A percentile compares a stretch with the other conserved stretches of the same genome.
These are phyloP conservation scores for Cherax destructor DNA, from an alignment of 1,140 invertebrate genomes.

Conservation along the genomic window DNA sequence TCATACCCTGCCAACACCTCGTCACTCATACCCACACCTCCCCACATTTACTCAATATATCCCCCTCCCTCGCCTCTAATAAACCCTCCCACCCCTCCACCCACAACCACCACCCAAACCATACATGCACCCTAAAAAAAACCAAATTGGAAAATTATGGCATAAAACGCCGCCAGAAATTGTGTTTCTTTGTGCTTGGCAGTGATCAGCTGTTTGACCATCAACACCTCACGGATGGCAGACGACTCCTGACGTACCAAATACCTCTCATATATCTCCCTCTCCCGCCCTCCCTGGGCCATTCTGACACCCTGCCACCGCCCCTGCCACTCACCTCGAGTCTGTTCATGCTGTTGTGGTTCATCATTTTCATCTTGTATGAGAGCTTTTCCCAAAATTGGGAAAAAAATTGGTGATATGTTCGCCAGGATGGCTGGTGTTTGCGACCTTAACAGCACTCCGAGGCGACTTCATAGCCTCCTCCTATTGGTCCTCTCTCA, in stretches of 20 bases:
- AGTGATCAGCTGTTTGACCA: conserved; percentile 56
- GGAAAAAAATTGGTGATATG: conserved; percentile 71
- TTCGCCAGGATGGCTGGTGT: conserved; percentile 68
- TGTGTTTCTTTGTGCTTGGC: conserved; percentile 33
- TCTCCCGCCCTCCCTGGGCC: neutral
- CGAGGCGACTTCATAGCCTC: neutral
- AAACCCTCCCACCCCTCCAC: too few relatives aligned
- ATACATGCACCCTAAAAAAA: too few relatives aligned
- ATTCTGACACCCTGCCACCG: too few relatives aligned
- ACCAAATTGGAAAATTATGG: too few relatives aligned
- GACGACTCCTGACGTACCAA: conserved; percentile 19
- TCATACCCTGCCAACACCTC: too few relatives aligned
- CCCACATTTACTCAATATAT: too few relatives aligned
- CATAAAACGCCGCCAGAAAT: too few relatives aligned
- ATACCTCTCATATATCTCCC: conserved; percentile 5
- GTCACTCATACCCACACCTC: too few relatives aligned
- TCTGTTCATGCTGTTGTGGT: conserved; percentile 71
- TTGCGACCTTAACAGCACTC: conserved; percentile 35
- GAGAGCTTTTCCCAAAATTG: conserved; percentile 71
- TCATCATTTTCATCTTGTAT: conserved; percentile 72
- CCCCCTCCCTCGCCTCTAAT: too few relatives aligned
- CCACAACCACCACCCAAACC: too few relatives aligned
- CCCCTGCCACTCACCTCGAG: conserved; percentile 60
- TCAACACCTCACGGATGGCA: conserved; percentile 36
- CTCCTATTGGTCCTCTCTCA: conserved; percentile 18